Evolutionary conservation across 2,888 invertebrate species (phyloP), one percentile per base, ranked within the genome.

Genomic region (Muschampia plurimacula): DNA sequence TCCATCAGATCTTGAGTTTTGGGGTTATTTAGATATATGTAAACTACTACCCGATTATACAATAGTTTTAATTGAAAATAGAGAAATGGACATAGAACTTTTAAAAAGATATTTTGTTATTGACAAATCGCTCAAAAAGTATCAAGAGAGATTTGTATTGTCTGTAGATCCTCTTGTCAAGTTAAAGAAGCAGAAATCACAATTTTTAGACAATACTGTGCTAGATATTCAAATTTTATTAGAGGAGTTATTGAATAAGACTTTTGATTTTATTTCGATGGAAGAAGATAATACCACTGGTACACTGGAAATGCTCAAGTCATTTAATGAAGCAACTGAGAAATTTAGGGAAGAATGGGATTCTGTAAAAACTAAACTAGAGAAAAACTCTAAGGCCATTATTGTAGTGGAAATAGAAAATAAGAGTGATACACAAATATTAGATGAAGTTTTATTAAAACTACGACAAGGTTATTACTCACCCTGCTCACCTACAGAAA

Each of bases 41-140:
- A 90, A 94, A 75, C 83, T 92, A 69, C 78, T 91, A 28, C 95
- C 96, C 32, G 95, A 96, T 82, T 93, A 96, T 77, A 90, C 95
- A 0, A 86, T 96, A 77, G 84, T 94, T 52, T 81, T 96, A 68
- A 89, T 92, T 67, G 95, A 96, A 82, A 91, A 92, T 69, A 89
- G 89, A 81, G 92, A 93, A 84, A 79, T 94, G 28, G 88, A 89
- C 64, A 71, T 78, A 52, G 87, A 89, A 10, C 74, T 93, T 57
- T 73, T 86, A 59, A 78, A 91, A 15, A 80, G 87, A 74, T 94
- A 95, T 77, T 78, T 83, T 39, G 88, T 83, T 77, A 85, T 95
- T 74, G 81, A 82, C 74, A 83, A 78, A 55, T 75, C 77, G 73
- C 44, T 59, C 13, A 92, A 91, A 84, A 83, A 85, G 73, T 81